A percentile compares a stretch with the other conserved stretches of the same genome.
These are phyloP conservation scores for Platerodrilus igneus DNA, from an alignment of 2,888 invertebrate species.

Conservation along the genomic window DNA sequence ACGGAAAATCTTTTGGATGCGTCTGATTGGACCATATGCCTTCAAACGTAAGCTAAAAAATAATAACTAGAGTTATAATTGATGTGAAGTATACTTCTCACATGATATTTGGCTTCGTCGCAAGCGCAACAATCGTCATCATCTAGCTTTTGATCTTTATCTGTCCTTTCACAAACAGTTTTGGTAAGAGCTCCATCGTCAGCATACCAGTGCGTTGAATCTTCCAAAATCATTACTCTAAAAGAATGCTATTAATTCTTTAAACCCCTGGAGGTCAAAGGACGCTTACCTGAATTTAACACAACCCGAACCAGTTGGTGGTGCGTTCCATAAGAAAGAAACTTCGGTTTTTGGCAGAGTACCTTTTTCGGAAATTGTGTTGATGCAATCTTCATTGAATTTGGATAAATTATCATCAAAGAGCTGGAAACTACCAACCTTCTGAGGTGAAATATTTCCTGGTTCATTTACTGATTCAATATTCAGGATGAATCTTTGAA, in stretches of 20 bases:
- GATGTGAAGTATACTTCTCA: conserved; percentile 41
- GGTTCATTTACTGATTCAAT: conserved; percentile 60
- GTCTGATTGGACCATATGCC: conserved; percentile 94
- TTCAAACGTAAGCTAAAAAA: conserved; percentile 70
- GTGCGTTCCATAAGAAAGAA: conserved; percentile 88
- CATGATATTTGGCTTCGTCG: conserved; percentile 93
- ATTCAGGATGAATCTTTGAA: conserved; percentile 73
- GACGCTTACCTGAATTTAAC: conserved; percentile 80
- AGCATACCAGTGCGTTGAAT: conserved; percentile 77
- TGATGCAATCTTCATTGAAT: conserved; percentile 80
- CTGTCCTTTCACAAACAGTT: conserved; percentile 73
- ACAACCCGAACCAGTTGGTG: conserved; percentile 79
- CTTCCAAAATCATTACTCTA: conserved; percentile 84
- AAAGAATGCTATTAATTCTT: conserved; percentile 29
- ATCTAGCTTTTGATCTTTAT: conserved; percentile 56
- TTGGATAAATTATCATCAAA: conserved; percentile 59
- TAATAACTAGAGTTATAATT: not conserved
- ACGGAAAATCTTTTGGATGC: conserved; percentile 94
- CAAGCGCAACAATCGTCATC: conserved; percentile 81
- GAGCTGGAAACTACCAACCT: conserved; percentile 67
- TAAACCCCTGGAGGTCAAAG: too few species aligned
- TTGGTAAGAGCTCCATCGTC: conserved; percentile 80
- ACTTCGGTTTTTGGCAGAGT: conserved; percentile 77
- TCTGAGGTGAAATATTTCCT: conserved; percentile 49
- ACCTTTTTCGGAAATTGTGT: conserved; percentile 77